Percentiles rank a stretch among this genome's conserved stretches.
Evolutionary conservation across 2,113 vertebrate genomes (phyloP).

Genomic region (Stercorarius parasiticus): DNA sequence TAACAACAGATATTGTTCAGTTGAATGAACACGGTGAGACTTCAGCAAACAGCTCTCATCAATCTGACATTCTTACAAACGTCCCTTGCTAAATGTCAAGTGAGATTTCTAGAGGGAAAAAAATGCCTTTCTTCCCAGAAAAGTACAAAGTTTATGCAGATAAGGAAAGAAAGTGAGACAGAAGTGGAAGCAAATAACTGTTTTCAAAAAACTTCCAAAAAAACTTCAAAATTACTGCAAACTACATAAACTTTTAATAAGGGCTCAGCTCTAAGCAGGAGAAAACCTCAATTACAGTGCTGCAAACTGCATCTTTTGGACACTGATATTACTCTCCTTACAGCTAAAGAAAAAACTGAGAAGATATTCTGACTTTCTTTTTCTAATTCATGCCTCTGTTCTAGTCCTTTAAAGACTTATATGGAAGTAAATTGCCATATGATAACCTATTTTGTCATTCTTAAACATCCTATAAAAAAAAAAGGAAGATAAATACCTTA

Average conservation of each 20-base stretch:
- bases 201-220: not conserved
- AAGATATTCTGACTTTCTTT: not conserved
- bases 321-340: not conserved
- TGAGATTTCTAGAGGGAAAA: slow-evolving; percentile 66
- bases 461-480: not conserved
- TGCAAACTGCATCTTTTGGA: not conserved
- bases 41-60: slow-evolving; percentile 72
- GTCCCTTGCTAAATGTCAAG: slow-evolving; percentile 75
- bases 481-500: not conserved
- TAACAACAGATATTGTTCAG: slow-evolving; percentile 63
- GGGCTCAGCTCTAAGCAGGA: not conserved
- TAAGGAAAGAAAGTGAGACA: slow-evolving; percentile 41
- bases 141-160: slow-evolving; percentile 51
- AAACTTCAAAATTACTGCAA: not conserved
- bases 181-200: not conserved
- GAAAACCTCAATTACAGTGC: slow-evolving; percentile 2
- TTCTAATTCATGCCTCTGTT: not conserved
- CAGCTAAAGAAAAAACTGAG: not conserved
- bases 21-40: slow-evolving; percentile 44
- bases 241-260: not conserved
- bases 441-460: not conserved
- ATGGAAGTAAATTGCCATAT: not conserved
- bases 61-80: slow-evolving; percentile 75
- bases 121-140: slow-evolving; percentile 51
- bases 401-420: not conserved